Evolutionary conservation across 1,140 invertebrate genomes (phyloP).

Genomic region (Drosophila ohnishii): DNA sequence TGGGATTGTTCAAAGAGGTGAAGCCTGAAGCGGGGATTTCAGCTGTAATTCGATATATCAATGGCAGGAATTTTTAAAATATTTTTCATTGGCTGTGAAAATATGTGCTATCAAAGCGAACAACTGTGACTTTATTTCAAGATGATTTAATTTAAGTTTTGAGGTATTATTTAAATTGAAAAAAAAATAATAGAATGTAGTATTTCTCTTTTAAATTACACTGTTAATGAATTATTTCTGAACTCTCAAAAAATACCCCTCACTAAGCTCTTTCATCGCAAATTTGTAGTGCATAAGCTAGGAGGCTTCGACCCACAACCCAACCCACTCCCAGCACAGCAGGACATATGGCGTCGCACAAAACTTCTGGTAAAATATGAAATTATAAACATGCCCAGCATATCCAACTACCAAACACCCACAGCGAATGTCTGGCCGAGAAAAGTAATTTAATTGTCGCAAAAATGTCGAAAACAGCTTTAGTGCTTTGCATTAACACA

Average conservation of each 20-base stretch:
- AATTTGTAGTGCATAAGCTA: conserved; percentile 73
- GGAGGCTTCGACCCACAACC: conserved; percentile 8
- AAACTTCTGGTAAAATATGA: conserved; percentile 78
- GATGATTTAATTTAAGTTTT: background rate
- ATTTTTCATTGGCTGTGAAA: background rate
- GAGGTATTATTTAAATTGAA: background rate
- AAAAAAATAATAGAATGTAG: background rate
- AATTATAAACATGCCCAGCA: conserved; percentile 71
- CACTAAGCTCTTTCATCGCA: conserved; percentile 11
- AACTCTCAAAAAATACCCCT: background rate
- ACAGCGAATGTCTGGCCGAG: conserved; percentile 67
- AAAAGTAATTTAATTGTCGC: conserved; percentile 80
- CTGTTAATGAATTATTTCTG: conserved; percentile 16
- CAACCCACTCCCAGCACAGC: conserved; percentile 51
- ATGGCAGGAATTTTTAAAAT: background rate
- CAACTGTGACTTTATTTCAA: background rate
- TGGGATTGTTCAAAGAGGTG: conserved; percentile 27
- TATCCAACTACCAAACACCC: conserved; percentile 43
- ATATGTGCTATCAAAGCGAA: background rate
- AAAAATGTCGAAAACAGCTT: conserved; percentile 80
- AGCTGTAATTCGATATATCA: conserved; percentile 24
- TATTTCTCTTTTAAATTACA: background rate
- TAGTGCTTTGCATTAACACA: conserved; percentile 71
- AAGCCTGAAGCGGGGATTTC: conserved; percentile 1
- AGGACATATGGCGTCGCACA: conserved; percentile 70